Percentiles rank a stretch among this genome's conserved stretches.
phyloP scores from a whole-genome alignment of 2,113 vertebrate genomes.

The Nestor notabilis region DNA sequence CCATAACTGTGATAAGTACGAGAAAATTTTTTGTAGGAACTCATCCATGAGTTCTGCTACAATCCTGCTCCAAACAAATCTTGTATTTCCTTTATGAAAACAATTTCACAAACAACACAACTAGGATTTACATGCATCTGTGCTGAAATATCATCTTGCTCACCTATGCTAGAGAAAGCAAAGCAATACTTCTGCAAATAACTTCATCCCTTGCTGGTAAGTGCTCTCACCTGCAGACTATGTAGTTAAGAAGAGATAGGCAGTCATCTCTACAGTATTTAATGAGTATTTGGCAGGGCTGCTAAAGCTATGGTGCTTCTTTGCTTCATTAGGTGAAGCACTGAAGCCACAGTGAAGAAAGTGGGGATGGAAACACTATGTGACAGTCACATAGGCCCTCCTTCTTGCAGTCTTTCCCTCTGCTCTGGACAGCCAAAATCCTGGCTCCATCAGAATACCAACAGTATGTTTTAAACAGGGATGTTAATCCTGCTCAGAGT shows the following conservation, averaged over 20 bases:
- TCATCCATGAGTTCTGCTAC: neutral
- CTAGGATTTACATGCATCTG: neutral
- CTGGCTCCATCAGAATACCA: neutral
- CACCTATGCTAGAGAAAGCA: neutral
- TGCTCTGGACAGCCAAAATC: neutral
- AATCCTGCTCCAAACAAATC: neutral
- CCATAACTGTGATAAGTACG: neutral
- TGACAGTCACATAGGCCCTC: neutral
- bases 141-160: neutral
- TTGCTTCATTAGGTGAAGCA: neutral
- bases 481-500: slow-evolving; percentile 48
- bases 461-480: slow-evolving; percentile 2
- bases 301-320: neutral
- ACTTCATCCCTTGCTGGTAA: neutral
- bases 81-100: neutral
- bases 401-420: neutral
- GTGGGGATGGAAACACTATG: neutral
- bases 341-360: neutral
- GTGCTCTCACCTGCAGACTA: neutral
- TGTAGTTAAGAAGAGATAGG: neutral
- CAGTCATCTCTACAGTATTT: neutral
- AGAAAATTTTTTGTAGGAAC: neutral
- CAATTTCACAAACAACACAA: neutral
- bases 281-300: neutral
- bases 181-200: neutral